Evolutionary conservation across 2,888 invertebrate species (phyloP).

Genomic region (Parthenolecanium corni): DNA sequence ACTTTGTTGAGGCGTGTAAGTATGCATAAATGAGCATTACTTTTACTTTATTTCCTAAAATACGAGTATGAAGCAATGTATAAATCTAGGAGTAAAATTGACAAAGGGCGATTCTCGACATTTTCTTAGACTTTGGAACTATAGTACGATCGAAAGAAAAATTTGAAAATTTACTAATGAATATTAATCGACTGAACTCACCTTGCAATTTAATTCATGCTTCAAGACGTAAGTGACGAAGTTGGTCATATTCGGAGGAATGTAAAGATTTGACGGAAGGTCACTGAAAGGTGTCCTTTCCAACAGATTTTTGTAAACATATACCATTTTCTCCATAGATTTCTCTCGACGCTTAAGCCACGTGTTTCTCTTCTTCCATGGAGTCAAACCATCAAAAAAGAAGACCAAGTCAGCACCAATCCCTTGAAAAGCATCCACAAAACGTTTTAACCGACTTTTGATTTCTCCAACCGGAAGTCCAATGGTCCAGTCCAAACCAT

Average conservation of each 20-base stretch:
- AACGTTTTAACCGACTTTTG: slow-evolving; percentile 33
- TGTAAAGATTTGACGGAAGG: slow-evolving; percentile 32
- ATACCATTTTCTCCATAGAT: slow-evolving; percentile 33
- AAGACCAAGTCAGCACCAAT: slow-evolving; percentile 35
- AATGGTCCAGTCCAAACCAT: slow-evolving; percentile 35
- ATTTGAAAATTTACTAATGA: no score
- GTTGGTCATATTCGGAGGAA: slow-evolving; percentile 35
- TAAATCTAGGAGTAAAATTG: no score
- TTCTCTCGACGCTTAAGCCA: slow-evolving; percentile 35
- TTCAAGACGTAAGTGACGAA: slow-evolving; percentile 34
- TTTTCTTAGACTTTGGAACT: no score
- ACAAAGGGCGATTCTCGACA: no score
- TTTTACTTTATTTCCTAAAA: no score
- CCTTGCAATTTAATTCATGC: slow-evolving; percentile 34
- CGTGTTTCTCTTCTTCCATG: slow-evolving; percentile 34
- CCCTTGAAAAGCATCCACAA: slow-evolving; percentile 34
- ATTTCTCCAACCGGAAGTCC: slow-evolving; percentile 37
- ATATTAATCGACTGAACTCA: no score
- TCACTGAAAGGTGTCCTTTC: slow-evolving; percentile 29
- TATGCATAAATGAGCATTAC: no score
- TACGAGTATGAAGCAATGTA: no score
- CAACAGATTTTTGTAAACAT: slow-evolving; percentile 32
- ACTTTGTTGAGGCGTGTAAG: no score
- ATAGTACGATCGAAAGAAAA: no score
- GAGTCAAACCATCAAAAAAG: slow-evolving; percentile 37